phyloP scores from a whole-genome alignment of 2,113 vertebrate species.

The human region GRCh38 chr1:68715501-68716000 shows the following conservation, averaged over 20 bases:
- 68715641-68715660: not conserved
- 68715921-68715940: not conserved
- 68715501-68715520: not conserved
- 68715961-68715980: not conserved
- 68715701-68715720: not conserved
- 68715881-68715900: not conserved
- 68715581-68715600: not conserved
- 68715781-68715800: not conserved
- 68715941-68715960: not conserved
- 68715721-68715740: not conserved
- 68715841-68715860: not conserved
- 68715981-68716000: not conserved
- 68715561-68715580: not conserved
- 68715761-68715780: not conserved
- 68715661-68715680: not conserved
- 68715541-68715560: not conserved
- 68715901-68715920: not conserved
- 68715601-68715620: not conserved
- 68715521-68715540: not conserved
- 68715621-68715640: not conserved
- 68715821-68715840: not conserved
- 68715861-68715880: not conserved
- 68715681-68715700: not conserved
- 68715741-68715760: not conserved
- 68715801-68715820: not conserved